Base-by-base conservation (phyloP, 2,113 vertebrate species). In the Thinocorus orbignyianus region DNA sequence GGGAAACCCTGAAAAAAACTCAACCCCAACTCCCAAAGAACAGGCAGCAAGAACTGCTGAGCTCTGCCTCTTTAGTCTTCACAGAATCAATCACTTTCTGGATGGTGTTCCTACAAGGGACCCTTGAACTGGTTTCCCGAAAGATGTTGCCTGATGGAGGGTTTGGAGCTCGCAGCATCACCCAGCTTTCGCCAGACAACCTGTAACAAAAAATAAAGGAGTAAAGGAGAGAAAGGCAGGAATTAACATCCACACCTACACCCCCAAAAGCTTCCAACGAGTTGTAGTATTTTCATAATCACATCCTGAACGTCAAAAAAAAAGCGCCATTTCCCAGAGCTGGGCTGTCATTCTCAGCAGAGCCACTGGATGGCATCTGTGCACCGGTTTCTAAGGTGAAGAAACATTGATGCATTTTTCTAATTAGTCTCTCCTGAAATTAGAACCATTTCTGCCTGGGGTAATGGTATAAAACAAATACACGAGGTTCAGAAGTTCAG, bases 71-170 rank as follows among this genome's bases (percentile, higher is more conserved):
- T 85, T 61, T 10, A 70, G 95, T 82, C 88, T 88, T 85, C 81
- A 91, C 64, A 64, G 79, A 86, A 86, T 90, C 82, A 46, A 73
- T 65, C 81, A 33, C 91, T 93, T 90, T 80, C 72, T 0, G 65
- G 55, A 41, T 0, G 0, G 17, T 3, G 16, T 30, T 95, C 95
- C 98, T 99, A 99, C 98, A 99, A 98, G 10, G 99, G 99, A 60
- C 99, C 99, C 98, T 99, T 99, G 98, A 99, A 99, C 98, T 99
- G 99, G 98, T 99, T 99, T 94, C 99, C 99, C 3, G 99, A 99
- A 96, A 99, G 99, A 68, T 99, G 99, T 97, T 99, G 99, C 93
- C 99, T 98, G 97, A 99, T 98, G 88, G 99, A 99, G 88, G 99
- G 99, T 97, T 99, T 99, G 93, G 99, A 99, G 96, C 99, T 99